A percentile compares a stretch with the other conserved stretches of the same genome.
phyloP scores from a whole-genome alignment of 2,113 vertebrate species.

The Pluvialis apricaria region DNA sequence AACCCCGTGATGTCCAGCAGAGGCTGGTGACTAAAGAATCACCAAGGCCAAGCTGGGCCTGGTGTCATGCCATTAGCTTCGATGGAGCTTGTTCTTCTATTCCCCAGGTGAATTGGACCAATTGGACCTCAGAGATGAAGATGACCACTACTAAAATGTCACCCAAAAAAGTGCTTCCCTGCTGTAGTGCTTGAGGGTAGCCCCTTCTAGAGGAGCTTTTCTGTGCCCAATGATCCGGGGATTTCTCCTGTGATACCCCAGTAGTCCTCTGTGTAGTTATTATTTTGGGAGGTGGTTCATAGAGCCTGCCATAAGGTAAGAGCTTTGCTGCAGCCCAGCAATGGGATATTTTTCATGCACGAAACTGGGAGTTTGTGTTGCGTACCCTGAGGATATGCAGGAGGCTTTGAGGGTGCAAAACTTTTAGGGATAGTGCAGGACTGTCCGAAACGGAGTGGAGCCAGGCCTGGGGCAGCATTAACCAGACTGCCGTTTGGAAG shows the following conservation, averaged over 20 bases:
- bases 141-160: not conserved
- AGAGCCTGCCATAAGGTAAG: not conserved
- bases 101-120: not conserved
- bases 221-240: not conserved
- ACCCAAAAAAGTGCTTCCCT: not conserved
- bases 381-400: not conserved
- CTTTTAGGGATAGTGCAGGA: not conserved
- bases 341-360: not conserved
- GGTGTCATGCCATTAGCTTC: not conserved
- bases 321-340: not conserved
- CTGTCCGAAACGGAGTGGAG: not conserved
- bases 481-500: constrained; percentile 50
- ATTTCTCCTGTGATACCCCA: not conserved
- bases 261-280: not conserved
- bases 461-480: not conserved
- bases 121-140: not conserved
- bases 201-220: not conserved
- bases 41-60: not conserved
- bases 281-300: not conserved
- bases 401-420: not conserved
- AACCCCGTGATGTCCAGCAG: fast-evolving
- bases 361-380: not conserved
- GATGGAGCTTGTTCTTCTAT: not conserved
- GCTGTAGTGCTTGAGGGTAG: not conserved
- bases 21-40: not conserved